Base-by-base conservation (phyloP, 2,113 vertebrate genomes). In the Podocnemis expansa region DNA sequence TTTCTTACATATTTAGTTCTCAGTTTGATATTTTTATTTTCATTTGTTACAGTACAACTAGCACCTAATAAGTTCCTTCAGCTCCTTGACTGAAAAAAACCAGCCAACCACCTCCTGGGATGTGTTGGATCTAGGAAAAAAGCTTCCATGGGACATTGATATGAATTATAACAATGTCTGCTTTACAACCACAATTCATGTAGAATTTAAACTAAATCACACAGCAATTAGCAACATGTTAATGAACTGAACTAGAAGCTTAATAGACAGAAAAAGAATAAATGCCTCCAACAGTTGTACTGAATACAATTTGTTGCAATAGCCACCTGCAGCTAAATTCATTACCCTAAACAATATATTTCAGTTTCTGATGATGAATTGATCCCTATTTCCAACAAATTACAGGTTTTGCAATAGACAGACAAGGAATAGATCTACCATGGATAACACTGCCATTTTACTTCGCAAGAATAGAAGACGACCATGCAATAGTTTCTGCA, bases 181-280 rank as follows among this genome's bases (percentile, higher is more conserved):
- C 49, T 89, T 96, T 38, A 31, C 19, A 90, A 88, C n/a, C 51
- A 67, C 34, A 80, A 93, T 79, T 94, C 81, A 47, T 27, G 41
- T 82, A 87, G 78, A 97, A 93, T 63, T 78, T 60, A 67, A 91
- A 95, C 54, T 93, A 96, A 96, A 96, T 96, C 85, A 88, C 82
- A 91, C 75, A 93, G 82, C 85, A 92, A 93, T 93, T 96, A 94
- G 52, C 88, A 97, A 94, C 87, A 84, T 85, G 56, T 60, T 96
- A 96, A 95, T 94, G 8, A 93, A 84, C 45, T 91, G 95, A 97
- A 43, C 9, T 89, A 96, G 80, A 95, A 96, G 43, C 73, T 95
- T 93, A 94, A 93, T 90, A 86, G 84, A 85, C 63, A 49, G 85
- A 47, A 93, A 80, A 87, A 4, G 0, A 24, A 88, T 78, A 92